Evolutionary conservation across 2,888 invertebrate species (phyloP).

Genomic region (Carterocephalus palaemon): DNA sequence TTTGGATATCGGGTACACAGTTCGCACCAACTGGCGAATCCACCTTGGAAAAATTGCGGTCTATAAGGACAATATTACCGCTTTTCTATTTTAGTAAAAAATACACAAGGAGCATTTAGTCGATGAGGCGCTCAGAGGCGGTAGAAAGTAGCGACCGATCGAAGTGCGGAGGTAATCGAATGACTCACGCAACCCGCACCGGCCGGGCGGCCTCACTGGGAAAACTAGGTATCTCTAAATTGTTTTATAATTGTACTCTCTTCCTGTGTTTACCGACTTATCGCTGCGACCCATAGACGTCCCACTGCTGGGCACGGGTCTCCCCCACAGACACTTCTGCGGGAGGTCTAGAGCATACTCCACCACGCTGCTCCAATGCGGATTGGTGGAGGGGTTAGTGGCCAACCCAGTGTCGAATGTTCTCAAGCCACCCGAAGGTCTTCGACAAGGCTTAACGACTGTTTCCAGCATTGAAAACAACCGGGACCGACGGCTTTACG

Average conservation of each 20-base stretch:
- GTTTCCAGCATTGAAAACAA: no score
- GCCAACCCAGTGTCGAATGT: no score
- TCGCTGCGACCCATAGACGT: no score
- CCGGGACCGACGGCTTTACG: no score
- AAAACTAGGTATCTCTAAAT: constrained; percentile 52
- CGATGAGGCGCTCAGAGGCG: constrained; percentile 50
- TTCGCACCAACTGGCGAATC: not conserved
- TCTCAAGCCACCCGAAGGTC: no score
- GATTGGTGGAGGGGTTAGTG: no score
- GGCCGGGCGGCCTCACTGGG: constrained; percentile 40
- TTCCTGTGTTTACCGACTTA: constrained; percentile 49
- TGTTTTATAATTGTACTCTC: constrained; percentile 50
- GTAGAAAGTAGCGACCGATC: constrained; percentile 60
- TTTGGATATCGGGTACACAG: not conserved
- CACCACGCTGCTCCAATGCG: no score
- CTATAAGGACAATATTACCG: constrained; percentile 42
- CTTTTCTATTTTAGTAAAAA: constrained; percentile 68
- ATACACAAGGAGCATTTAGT: constrained; percentile 59
- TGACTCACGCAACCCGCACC: constrained; percentile 52
- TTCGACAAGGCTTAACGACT: no score
- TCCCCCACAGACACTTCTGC: no score
- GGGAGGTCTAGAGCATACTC: no score
- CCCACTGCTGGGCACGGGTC: not conserved
- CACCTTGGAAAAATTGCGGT: constrained; percentile 1
- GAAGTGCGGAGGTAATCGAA: constrained; percentile 44